Base-by-base conservation (phyloP, 2,113 vertebrate genomes). In the Taxidea taxus region DNA sequence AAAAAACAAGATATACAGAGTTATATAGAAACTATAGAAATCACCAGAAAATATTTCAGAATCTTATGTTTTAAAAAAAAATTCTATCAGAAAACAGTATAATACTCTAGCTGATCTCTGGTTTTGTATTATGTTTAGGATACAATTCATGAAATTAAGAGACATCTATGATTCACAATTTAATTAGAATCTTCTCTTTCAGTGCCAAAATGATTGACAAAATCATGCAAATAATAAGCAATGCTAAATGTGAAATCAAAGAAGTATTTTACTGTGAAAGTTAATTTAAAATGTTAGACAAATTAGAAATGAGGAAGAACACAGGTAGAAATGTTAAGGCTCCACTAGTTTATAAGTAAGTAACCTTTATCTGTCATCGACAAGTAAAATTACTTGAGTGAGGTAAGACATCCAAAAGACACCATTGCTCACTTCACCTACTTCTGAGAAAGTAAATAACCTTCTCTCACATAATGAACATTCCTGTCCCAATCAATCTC, bases 301-400 rank as follows among this genome's bases (percentile, higher is more conserved):
- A 78, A 84, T 31, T 47, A 80, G 34, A 77, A 91, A 80, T 42
- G 23, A 60, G 20, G 42, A 49, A n/a, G 72, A 42, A 88, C 42
- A 60, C 9, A 78, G 84, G 39, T 81, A 47, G 14, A 92, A 93
- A 91, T 86, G 82, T 94, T 37, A 42, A 3, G 16, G 80, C 85
- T 31, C n/a, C 18, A 4, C n/a, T 34, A 68, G 3, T 62, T 81
- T 94, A 29, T 85, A 39, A 68, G 51, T 77, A 89, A 25, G 4
- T 3, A 13, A 75, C 66, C 88, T 96, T n/a, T 34, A 44, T 78
- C 80, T 94, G 39, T 64, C 92, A 1, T 58, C 44, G 86, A 78
- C 87, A 51, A 87, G 51, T 96, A 98, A 78, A 21, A 47, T 47
- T 25, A 90, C 92, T 97, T 91, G 0, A 78, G 14, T 31, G 44